Base-by-base conservation (phyloP, 2,797 vertebrate species). In the Bradypodion pumilum region DNA sequence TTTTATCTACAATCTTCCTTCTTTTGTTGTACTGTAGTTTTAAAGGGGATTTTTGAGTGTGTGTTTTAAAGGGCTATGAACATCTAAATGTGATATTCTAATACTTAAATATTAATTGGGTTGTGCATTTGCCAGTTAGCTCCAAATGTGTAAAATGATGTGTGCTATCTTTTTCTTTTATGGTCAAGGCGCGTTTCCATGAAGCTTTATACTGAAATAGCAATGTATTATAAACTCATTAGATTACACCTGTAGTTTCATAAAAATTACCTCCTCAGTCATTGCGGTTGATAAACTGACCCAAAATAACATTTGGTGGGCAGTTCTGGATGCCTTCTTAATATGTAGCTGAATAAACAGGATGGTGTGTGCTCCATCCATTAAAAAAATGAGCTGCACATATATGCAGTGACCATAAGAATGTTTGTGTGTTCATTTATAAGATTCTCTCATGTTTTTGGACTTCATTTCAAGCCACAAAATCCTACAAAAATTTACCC, bases 1-100 rank as follows among this genome's bases (percentile, higher is more conserved):
- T 63, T 2, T 40, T 86, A 42, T 60, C 63, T 76, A 86, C 70
- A 62, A 49, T 85, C 86, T 88, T 92, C 91, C 89, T 89, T 87
- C 85, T 90, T 85, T 80, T 59, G 66, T 80, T 82, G 42, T 90
- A 77, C 85, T 87, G 32, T 82, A 82, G 7, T 81, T 89, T 88
- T 66, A 74, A 81, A 77, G 82, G 60, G 86, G 27, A 74, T 70
- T 87, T 74, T 32, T 52, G 19, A 15, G 25, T n/a, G 59, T n/a
- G 19, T 44, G 29, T 65, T 91, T 92, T 92, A 85, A 85, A 13
- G 75, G 9, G 66, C 78, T 90, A 65, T 52, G 87, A 84, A 19
- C 89, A 86, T 89, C 81, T 81, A 62, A 91, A 86, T 90, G 84
- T 73, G 2, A 0, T 13, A 84, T 25, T 59, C 74, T 37, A n/a